Conservation (phyloP, 2,797 vertebrate genomes). For the Sardinella longiceps region DNA sequence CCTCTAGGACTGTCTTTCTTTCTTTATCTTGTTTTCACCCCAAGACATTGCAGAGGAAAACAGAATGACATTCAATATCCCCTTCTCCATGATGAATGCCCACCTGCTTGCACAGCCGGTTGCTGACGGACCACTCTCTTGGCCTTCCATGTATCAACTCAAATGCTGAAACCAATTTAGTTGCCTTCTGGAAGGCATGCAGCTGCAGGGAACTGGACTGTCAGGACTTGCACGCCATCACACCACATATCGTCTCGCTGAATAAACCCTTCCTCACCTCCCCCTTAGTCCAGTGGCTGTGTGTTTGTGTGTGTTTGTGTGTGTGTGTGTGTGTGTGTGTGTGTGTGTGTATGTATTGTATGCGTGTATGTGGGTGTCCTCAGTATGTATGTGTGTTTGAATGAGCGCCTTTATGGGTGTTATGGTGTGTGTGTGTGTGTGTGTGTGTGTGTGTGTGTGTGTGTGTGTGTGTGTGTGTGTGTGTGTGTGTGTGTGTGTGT, state of each 20-base stretch:
- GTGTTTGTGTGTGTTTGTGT: background rate
- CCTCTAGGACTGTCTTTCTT: background rate
- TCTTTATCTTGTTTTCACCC: background rate
- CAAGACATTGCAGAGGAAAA: background rate
- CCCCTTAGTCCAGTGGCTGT: no score
- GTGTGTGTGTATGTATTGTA: background rate
- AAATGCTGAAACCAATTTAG: conserved; percentile 1
- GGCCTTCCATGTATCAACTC: background rate
- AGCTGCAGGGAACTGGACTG: background rate
- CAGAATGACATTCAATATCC: background rate
- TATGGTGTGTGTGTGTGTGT: no score
- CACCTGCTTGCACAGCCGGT: background rate
- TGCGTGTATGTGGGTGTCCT: no score
- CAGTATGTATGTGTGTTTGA: no score
- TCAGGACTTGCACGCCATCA: background rate
- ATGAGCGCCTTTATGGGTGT: no score
- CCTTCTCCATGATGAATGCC: background rate
- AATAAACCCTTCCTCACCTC: background rate
- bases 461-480: no score
- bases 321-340: conserved; percentile 15
- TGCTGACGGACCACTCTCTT: background rate
- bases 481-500: no score
- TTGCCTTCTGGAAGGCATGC: background rate
- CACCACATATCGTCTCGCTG: background rate
- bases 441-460: no score